Evolutionary conservation across 1,140 invertebrate species (phyloP).

Genomic region (Latrodectus geometricus): DNA sequence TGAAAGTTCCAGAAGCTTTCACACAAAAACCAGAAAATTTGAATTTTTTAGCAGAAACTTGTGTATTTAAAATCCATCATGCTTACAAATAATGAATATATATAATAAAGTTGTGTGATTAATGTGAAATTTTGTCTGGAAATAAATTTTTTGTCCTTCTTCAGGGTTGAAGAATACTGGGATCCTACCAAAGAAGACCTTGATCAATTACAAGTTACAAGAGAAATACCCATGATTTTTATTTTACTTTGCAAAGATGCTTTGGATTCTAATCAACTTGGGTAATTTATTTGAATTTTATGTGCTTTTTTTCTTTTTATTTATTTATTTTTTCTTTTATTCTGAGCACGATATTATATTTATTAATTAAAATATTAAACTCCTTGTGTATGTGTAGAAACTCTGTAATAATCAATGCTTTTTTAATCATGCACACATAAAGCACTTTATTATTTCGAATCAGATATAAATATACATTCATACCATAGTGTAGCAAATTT

Average conservation of each 20-base stretch:
- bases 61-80: too few species aligned
- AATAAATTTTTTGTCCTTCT: constrained; percentile 61
- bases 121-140: not conserved
- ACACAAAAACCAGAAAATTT: too few species aligned
- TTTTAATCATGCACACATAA: too few species aligned
- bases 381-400: not conserved
- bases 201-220: constrained; percentile 78
- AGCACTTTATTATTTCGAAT: too few species aligned
- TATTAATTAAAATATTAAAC: not conserved
- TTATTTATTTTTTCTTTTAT: not conserved
- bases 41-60: too few species aligned
- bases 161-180: constrained; percentile 83
- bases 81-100: too few species aligned
- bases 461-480: too few species aligned
- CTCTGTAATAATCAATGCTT: too few species aligned
- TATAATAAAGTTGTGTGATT: too few species aligned
- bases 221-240: constrained; percentile 81
- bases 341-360: not conserved
- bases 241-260: constrained; percentile 70
- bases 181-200: constrained; percentile 78
- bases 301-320: not conserved
- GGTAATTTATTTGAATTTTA: constrained; percentile 13
- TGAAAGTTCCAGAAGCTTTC: too few species aligned
- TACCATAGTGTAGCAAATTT: too few species aligned
- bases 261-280: constrained; percentile 30